Evolutionary conservation across 2,797 vertebrate species (phyloP).

Genomic region (Neomorphus geoffroyi): DNA sequence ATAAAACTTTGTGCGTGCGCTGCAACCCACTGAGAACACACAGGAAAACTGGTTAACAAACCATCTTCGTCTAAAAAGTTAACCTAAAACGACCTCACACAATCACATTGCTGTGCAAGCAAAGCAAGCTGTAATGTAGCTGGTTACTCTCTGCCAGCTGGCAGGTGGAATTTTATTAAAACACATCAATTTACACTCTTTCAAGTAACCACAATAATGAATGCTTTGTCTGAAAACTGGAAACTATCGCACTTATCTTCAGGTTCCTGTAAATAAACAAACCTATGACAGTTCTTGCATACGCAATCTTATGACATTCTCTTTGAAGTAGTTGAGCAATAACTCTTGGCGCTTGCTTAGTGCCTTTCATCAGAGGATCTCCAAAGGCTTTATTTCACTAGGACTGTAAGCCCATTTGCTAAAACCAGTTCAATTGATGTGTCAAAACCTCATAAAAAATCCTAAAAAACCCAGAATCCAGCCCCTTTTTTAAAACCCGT

Average conservation of each 20-base stretch:
- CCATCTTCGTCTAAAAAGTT: neutral
- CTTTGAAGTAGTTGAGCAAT: neutral
- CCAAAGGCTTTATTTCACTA: neutral
- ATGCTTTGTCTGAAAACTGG: neutral
- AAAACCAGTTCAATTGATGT: neutral
- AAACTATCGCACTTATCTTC: neutral
- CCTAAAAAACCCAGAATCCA: no score
- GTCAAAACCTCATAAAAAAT: neutral
- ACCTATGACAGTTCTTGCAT: neutral
- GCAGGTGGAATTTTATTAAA: neutral
- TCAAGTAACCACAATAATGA: neutral
- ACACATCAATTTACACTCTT: neutral
- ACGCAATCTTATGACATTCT: neutral
- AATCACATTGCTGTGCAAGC: neutral
- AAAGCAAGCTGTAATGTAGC: neutral
- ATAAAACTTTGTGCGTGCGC: neutral
- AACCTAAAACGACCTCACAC: neutral
- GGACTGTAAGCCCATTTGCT: neutral
- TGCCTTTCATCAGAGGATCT: neutral
- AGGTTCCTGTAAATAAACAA: neutral
- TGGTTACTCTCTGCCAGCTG: neutral
- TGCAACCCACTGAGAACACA: neutral
- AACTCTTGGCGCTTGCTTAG: neutral
- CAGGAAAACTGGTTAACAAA: neutral
- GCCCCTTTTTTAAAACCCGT: neutral